Evolutionary conservation across 2,888 invertebrate genomes (phyloP), one percentile per base, ranked within the genome.

Genomic region (Deilephila porcellus): DNA sequence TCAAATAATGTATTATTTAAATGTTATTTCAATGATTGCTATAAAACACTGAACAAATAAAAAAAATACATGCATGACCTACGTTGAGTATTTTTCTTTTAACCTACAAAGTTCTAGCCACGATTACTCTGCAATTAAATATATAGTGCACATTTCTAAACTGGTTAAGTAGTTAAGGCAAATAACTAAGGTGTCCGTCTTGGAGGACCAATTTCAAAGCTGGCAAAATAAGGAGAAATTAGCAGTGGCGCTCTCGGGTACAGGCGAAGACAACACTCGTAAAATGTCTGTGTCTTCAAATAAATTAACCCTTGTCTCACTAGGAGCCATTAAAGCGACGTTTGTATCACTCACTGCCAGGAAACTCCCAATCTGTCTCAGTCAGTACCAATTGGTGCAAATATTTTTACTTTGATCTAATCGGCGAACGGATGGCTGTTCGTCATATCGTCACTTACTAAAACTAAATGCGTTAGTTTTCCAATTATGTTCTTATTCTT

Each of bases 351-450:
- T 90, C 85, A 85, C 85, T 80, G 86, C 80, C 89, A 91, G 91
- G 91, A 92, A 89, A 89, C 90, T 85, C 86, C 83, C 90, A 89
- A 91, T 92, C 88, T 85, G 86, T 88, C 86, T 85, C 83, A 86
- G 86, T 86, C 88, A 85, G 85, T 83, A 84, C 82, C 89, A 90
- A 91, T 91, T 91, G 89, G 79, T 86, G 84, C 82, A 80, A 87
- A 85, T 84, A 81, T 82, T 82, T 84, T 78, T 78, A 81, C 83
- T 84, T 80, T 79, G 74, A 77, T 76, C 75, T 74, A 78, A 75
- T 73, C 71, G 56, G 60, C 64, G 64, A 45, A 67, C 25, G 52
- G 67, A 67, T 63, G 34, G 20, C 4, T 52, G 25, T 45, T 67
- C 45, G 37, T 64, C 64, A 45, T 25, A 52, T 67, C 67, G 20